phyloP scores from a whole-genome alignment of 1,140 invertebrate species.

The Leptonema lineaticorne region DNA sequence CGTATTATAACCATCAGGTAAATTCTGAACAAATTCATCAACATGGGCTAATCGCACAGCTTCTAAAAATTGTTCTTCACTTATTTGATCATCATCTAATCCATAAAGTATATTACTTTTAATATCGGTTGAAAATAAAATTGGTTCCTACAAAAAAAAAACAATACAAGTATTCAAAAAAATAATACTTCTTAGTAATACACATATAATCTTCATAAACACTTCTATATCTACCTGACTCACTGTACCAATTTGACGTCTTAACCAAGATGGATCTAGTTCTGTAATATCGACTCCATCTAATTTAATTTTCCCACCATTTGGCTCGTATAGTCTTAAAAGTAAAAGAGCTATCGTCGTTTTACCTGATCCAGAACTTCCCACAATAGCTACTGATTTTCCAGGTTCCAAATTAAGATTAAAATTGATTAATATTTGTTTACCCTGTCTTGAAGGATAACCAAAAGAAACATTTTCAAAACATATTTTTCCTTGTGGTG shows the following conservation, averaged over 20 bases:
- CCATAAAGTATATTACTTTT: conserved; percentile 86
- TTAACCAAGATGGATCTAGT: conserved; percentile 70
- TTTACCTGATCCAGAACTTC: conserved; percentile 84
- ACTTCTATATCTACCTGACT: too few relatives aligned
- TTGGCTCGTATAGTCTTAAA: conserved; percentile 80
- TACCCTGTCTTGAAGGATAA: conserved; percentile 73
- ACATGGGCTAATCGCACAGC: conserved; percentile 77
- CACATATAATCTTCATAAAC: too few relatives aligned
- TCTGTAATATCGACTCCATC: conserved; percentile 67
- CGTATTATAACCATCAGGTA: conserved; percentile 76
- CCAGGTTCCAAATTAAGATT: conserved; percentile 70
- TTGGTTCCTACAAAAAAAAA: conserved; percentile 66
- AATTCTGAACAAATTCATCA: conserved; percentile 72
- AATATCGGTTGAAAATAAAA: conserved; percentile 80
- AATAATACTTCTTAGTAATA: too few relatives aligned
- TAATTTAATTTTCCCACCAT: conserved; percentile 63
- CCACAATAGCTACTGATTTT: conserved; percentile 78
- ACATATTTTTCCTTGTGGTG: conserved; percentile 65
- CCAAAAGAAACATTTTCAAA: conserved; percentile 72
- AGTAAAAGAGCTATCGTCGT: conserved; percentile 77
- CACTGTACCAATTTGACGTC: conserved; percentile 76
- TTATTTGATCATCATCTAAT: conserved; percentile 50
- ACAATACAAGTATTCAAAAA: too few relatives aligned
- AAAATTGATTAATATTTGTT: conserved; percentile 66
- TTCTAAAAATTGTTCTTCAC: conserved; percentile 58